Conservation (phyloP, 2,797 vertebrate species). For the Siniperca scherzeri region DNA sequence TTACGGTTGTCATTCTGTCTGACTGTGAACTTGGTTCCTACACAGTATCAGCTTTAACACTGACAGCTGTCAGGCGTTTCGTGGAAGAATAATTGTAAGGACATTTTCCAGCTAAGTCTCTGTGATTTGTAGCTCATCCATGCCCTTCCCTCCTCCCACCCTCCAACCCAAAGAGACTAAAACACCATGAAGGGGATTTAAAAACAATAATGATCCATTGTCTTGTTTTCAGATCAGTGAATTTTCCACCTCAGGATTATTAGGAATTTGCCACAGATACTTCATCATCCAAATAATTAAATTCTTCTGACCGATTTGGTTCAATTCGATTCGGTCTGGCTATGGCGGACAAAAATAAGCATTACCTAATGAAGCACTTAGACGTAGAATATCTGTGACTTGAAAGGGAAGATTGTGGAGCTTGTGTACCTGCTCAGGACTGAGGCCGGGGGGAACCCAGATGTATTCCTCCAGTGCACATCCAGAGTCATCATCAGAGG, state of each 20-base stretch:
- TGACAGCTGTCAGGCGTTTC: constrained; percentile 36
- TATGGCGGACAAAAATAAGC: constrained; percentile 24
- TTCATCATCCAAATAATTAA: constrained; percentile 50
- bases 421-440: constrained; percentile 94
- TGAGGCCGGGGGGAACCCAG: constrained; percentile 97
- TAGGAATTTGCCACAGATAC: constrained; percentile 35
- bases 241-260: constrained; percentile 40
- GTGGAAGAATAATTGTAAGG: no score
- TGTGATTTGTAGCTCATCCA: constrained; percentile 50
- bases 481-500: constrained; percentile 97
- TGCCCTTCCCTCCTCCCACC: constrained; percentile 4
- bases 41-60: constrained; percentile 37
- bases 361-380: constrained; percentile 30
- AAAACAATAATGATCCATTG: constrained; percentile 38
- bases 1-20: constrained; percentile 53
- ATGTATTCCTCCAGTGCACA: constrained; percentile 97
- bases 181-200: constrained; percentile 52
- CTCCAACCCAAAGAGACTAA: constrained; percentile 25
- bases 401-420: neutral
- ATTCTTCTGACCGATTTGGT: constrained; percentile 44
- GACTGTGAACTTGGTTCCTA: constrained; percentile 53
- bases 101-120: constrained; percentile 22
- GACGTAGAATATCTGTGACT: constrained; percentile 9
- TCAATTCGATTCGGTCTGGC: constrained; percentile 43
- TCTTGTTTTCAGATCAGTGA: constrained; percentile 47